Evolutionary conservation across 2,797 vertebrate genomes (phyloP).

Genomic region (Euthynnus affinis): DNA sequence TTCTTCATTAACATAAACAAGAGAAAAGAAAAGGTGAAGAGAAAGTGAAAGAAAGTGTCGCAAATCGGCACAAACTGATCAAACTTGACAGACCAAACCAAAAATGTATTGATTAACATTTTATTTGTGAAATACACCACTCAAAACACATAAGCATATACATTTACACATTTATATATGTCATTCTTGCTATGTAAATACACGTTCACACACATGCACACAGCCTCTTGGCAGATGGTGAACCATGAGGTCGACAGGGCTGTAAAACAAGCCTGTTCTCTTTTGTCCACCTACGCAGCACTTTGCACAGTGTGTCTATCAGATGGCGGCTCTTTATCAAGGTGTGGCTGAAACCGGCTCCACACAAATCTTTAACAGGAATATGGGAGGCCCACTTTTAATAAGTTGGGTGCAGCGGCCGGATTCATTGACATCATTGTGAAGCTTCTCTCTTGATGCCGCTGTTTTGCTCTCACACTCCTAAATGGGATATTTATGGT

Average conservation of each 20-base stretch:
- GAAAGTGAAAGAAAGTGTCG: background rate
- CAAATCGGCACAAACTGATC: background rate
- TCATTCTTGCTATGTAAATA: background rate
- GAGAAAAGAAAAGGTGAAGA: background rate
- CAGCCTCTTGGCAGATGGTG: conserved; percentile 81
- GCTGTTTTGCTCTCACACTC: conserved; percentile 22
- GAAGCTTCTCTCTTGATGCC: conserved; percentile 9
- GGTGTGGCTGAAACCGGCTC: conserved; percentile 82
- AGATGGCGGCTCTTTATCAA: conserved; percentile 85
- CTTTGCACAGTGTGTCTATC: conserved; percentile 82
- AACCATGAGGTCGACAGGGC: conserved; percentile 75
- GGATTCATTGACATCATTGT: conserved; percentile 11
- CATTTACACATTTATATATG: background rate
- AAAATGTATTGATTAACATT: conserved; percentile 23
- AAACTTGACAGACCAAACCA: background rate
- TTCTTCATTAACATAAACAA: background rate
- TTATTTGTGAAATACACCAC: background rate
- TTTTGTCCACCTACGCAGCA: conserved; percentile 84
- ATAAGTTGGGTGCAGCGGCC: conserved; percentile 48
- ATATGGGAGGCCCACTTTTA: conserved; percentile 47
- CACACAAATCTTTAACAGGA: conserved; percentile 74
- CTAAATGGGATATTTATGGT: conserved; percentile 17
- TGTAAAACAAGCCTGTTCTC: conserved; percentile 87
- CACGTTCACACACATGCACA: conserved; percentile 18
- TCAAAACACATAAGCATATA: conserved; percentile 31